A percentile compares a stretch with the other conserved stretches of the same genome.
These are phyloP conservation scores for Latheticus oryzae DNA, from an alignment of 2,888 invertebrate species.

Conservation along the genomic window DNA sequence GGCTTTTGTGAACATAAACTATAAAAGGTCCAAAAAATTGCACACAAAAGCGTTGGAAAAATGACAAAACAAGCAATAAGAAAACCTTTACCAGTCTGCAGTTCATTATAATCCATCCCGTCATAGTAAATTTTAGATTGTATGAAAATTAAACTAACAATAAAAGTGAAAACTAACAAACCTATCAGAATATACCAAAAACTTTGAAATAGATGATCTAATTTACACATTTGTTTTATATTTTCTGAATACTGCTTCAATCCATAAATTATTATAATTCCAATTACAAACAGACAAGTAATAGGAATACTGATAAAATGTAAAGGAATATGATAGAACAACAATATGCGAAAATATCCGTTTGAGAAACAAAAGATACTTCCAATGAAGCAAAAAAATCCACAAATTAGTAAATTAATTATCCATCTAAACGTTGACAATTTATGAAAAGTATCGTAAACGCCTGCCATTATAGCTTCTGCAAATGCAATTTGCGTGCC, in stretches of 20 bases:
- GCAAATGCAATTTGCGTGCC: slow-evolving; percentile 38
- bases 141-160: no score
- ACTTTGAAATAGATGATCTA: no score
- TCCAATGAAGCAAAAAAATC: slow-evolving; percentile 23
- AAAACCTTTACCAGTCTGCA: no score
- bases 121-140: no score
- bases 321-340: slow-evolving; percentile 19
- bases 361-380: slow-evolving; percentile 32
- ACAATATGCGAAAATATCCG: slow-evolving; percentile 23
- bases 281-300: slow-evolving; percentile 22
- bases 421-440: slow-evolving; percentile 22
- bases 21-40: slow-evolving; percentile 8
- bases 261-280: slow-evolving; percentile 34
- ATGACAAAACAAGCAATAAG: slow-evolving; percentile 2
- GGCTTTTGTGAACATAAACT: neutral
- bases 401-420: slow-evolving; percentile 34
- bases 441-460: slow-evolving; percentile 33
- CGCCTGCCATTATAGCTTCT: slow-evolving; percentile 28
- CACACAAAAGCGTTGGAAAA: neutral
- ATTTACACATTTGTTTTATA: no score
- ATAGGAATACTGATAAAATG: slow-evolving; percentile 21
- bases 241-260: slow-evolving; percentile 25
- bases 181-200: no score
- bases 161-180: no score
- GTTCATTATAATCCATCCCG: no score